These are phyloP conservation scores for Mya arenaria DNA, from an alignment of 1,140 invertebrate genomes.

Conservation along the genomic window DNA sequence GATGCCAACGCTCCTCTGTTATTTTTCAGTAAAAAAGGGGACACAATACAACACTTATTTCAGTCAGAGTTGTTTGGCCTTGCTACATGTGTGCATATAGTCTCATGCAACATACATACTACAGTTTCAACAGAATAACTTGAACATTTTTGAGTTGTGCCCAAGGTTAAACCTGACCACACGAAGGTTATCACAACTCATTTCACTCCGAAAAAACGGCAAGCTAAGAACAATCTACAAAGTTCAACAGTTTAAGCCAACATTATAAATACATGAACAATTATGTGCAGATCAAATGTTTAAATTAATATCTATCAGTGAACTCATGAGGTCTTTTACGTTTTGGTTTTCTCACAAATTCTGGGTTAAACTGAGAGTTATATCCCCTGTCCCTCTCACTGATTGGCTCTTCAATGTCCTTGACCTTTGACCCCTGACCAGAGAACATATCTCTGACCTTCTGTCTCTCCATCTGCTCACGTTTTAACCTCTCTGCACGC, in stretches of 20 bases:
- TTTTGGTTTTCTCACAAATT: conserved; percentile 37
- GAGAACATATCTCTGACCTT: not conserved
- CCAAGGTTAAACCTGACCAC: not conserved
- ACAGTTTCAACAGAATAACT: too few relatives aligned
- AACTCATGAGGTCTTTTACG: conserved; percentile 17
- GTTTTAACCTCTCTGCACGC: conserved; percentile 39
- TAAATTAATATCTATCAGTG: too few relatives aligned
- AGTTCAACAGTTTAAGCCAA: too few relatives aligned
- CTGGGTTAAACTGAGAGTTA: conserved; percentile 53
- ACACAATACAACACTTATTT: too few relatives aligned
- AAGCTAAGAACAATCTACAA: not conserved
- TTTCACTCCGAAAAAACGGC: not conserved
- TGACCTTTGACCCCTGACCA: conserved; percentile 20
- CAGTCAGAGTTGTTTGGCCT: too few relatives aligned
- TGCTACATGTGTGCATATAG: too few relatives aligned
- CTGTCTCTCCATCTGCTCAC: conserved; percentile 39
- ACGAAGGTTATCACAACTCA: not conserved
- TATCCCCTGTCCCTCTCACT: conserved; percentile 38
- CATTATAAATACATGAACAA: too few relatives aligned
- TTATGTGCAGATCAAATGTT: not conserved
- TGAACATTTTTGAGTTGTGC: not conserved
- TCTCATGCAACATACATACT: too few relatives aligned
- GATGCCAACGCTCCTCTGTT: too few relatives aligned
- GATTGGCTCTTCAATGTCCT: not conserved
- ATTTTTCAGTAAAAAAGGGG: too few relatives aligned